Evolutionary conservation across 2,888 invertebrate species (phyloP), one percentile per base, ranked within the genome.

Genomic region (Ichneumoninae sp.): DNA sequence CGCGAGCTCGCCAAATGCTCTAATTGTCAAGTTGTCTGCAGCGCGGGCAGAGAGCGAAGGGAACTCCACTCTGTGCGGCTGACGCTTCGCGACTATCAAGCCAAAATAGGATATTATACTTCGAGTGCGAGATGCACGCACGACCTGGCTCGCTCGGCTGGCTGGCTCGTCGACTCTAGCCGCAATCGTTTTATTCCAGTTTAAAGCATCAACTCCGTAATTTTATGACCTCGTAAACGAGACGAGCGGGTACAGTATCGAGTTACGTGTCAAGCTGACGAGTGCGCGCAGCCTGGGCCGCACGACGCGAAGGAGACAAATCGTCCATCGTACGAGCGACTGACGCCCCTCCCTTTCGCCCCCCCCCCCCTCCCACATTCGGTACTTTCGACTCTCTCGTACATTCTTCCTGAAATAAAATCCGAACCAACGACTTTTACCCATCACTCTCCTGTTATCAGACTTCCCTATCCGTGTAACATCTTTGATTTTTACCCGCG

Each of bases 151-250:
- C 44, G 81, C 50, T 63, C 19, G 50, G 52, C 73, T 65, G 36
- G 57, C 40, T 54, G 73, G 74, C 81, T 69, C 40, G 54, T 33
- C 82, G 71, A 85, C 78, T 81, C 81, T 86, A 86, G 85, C 88
- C 86, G 89, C 89, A 87, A 91, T 91, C 92, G 91, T 92, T 91
- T 91, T 90, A 92, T 92, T 90, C 91, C 91, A 90, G 89, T 92
- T 92, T 90, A 90, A 89, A 90, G 90, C 91, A 92, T 93, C 92
- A 92, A 91, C 90, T 91, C 88, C 89, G 92, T 93, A 92, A 93
- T 93, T 93, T 93, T 93, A 93, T 91, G 92, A 90, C 89, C 88
- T 91, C 93, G 92, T 93, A 93, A 93, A 93, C 89, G 92, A 92
- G 90, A 87, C 90, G 85, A 87, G 87, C 87, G 85, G 85, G 83